A percentile compares a stretch with the other conserved stretches of the same genome.
Evolutionary conservation across 2,888 invertebrate species (phyloP).

Genomic region (Eristalis pertinax): DNA sequence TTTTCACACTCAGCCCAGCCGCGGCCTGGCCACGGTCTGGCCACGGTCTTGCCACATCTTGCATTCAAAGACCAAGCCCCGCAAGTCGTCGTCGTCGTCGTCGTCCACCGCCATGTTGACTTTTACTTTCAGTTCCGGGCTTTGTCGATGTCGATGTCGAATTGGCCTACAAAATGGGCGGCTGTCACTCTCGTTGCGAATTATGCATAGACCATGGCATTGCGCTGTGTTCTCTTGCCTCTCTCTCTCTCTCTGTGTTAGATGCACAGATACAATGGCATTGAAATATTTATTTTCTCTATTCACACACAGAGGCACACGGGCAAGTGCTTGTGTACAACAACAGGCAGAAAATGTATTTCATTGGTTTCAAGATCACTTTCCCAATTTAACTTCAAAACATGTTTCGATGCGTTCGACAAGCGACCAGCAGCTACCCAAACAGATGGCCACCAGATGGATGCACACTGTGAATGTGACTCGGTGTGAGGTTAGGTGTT

Average conservation of each 20-base stretch:
- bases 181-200: slow-evolving; percentile 3
- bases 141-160: slow-evolving; percentile 2
- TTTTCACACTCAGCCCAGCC: neutral
- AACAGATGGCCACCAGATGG: neutral
- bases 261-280: neutral
- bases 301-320: neutral
- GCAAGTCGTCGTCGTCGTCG: neutral
- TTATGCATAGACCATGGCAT: neutral
- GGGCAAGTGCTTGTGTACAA: neutral
- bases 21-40: no score
- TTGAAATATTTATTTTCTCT: neutral
- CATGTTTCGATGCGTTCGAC: slow-evolving; percentile 14
- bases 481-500: neutral
- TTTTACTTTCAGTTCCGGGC: slow-evolving; percentile 26
- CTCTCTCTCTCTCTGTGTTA: neutral
- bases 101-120: neutral
- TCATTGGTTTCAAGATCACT: slow-evolving; percentile 49
- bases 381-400: slow-evolving; percentile 44
- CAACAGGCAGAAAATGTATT: neutral
- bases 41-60: neutral
- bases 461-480: neutral
- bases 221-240: neutral
- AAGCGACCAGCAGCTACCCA: neutral
- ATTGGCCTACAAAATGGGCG: slow-evolving; percentile 18
- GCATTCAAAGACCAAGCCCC: neutral